Evolutionary conservation across 2,113 vertebrate species (phyloP).

Genomic region (Fregata magnificens): DNA sequence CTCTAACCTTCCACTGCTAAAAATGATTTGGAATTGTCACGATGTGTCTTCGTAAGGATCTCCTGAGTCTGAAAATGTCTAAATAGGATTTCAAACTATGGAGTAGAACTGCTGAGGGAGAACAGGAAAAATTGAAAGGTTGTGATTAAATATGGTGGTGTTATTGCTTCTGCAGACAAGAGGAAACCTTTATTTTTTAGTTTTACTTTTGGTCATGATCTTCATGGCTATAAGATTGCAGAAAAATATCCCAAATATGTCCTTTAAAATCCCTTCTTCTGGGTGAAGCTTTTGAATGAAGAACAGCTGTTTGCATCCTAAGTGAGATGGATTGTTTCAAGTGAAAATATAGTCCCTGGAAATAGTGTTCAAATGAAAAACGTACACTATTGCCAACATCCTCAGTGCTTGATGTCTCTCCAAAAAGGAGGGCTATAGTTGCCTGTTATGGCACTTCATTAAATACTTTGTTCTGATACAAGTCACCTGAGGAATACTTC

Average conservation of each 20-base stretch:
- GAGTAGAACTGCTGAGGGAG: background rate
- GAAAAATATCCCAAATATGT: background rate
- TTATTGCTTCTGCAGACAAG: background rate
- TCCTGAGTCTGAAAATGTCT: background rate
- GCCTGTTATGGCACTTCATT: background rate
- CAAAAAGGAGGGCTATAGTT: background rate
- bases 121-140: background rate
- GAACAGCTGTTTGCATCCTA: slow-evolving; percentile 24
- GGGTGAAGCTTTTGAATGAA: background rate
- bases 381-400: background rate
- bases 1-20: background rate
- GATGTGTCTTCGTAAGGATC: background rate
- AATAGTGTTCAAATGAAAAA: background rate
- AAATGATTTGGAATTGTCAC: background rate
- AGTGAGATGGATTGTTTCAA: background rate
- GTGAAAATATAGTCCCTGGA: slow-evolving; percentile 4
- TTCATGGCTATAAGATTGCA: background rate
- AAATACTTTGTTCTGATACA: background rate
- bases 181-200: background rate
- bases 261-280: background rate
- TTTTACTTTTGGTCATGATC: background rate
- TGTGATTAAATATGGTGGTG: background rate
- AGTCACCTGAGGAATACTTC: background rate
- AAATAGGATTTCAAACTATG: background rate
- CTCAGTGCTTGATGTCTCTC: background rate